Evolutionary conservation across 2,113 vertebrate species (phyloP), one percentile per base, ranked within the genome.

Genomic region (Hiodon tergisus): DNA sequence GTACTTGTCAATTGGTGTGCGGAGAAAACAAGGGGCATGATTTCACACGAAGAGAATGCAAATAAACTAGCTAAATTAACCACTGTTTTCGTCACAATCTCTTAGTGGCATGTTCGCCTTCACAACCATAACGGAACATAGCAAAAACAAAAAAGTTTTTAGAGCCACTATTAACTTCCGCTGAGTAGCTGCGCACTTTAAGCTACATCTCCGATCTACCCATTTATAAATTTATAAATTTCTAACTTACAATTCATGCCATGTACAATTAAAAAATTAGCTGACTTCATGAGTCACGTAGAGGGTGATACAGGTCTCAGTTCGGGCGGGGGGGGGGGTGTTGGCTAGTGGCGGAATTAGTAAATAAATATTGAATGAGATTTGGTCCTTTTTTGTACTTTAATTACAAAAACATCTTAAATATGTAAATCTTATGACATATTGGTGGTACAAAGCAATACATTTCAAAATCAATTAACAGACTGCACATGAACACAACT

Each of bases 1-100:
- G 87, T 89, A 91, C 87, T 89, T 90, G 88, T 91, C 91, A 91
- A 88, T 86, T 78, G 79, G 63, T 79, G 88, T 88, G 87, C 90
- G 80, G 86, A 85, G 80, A 85, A 86, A 88, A 89, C 78, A 89
- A 89, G 82, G 83, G 61, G 88, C 89, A 89, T 90, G 85, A 89
- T 89, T 93, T 93, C 88, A 89, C 85, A 81, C 82, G 77, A 81
- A 85, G 75, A 84, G 85, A 78, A 87, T 80, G 76, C 71, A 81
- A 81, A 84, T 80, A 86, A 88, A 85, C 83, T 63, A 73, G n/a
- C 53, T 71, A 71, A 14, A 54, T 73, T 75, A 50, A 72, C 58
- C 76, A 78, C 81, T 83, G 82, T 81, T 83, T 81, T 85, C 78
- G 79, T 81, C 82, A 76, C 8, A 81, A 76, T 81, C 79, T 71